Evolutionary conservation across 2,888 invertebrate genomes (phyloP), one percentile per base, ranked within the genome.

Genomic region (Anthrax anthrax): DNA sequence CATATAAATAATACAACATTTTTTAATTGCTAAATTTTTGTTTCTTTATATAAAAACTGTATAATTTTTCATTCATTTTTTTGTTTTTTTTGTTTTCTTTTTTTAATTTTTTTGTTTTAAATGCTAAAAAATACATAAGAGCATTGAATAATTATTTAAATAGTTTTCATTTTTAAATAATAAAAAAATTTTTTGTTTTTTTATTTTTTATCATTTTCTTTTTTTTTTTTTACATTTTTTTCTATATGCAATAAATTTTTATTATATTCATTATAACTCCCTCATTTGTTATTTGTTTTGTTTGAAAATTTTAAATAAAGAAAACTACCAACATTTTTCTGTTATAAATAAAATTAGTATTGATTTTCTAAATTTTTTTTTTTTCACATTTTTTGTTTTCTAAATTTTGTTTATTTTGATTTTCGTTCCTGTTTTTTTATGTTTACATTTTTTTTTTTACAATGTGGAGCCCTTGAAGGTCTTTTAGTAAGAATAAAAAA

Each of bases 81-180:
- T 29, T 23, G 23, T 48, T 38, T 32, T 12, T 9, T 32, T 32
- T 32, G 8, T 12, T 32, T 32, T 32, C 12, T 29, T 6, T 48
- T 48, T 32, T 32, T 12, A 12, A 4, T 32, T 32, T 32, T 12
- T 32, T 32, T 29, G 3, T 5, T 49, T 49, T 50, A 47, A 50
- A 50, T 46, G 47, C 50, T 50, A 50, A 50, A 50, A 50, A 47
- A 50, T 50, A 50, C 50, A 44, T 47, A 43, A 50, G 50, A 50
- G 50, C 50, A 50, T 41, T 50, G 42, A 50, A 47, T 47, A 47
- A 38, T 46, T 27, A 12, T 12, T 32, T 32, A 32, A 32, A 32
- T 32, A 12, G 13, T 32, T 32, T 32, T 32, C 34, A 4, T 32
- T 32, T 32, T 5, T 12, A 12, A 12, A 1, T 12, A 32, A 4